Conservation (phyloP, 2,113 vertebrate species). For the Orthonyx spaldingii region DNA sequence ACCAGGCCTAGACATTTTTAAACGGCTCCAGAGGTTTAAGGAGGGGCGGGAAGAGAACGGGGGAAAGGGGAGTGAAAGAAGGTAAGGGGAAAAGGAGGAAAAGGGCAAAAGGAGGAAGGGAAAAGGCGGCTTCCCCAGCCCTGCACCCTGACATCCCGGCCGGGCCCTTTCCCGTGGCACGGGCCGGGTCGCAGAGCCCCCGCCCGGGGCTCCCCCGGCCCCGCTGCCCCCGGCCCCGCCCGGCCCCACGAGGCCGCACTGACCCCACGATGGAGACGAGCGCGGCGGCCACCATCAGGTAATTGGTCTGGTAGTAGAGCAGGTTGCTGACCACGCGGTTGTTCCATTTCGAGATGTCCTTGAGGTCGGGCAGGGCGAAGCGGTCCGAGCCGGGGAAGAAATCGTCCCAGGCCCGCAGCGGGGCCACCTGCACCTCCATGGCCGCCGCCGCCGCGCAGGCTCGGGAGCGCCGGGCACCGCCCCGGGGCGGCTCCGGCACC, state of each 20-base stretch:
- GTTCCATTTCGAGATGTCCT: slow-evolving; percentile 89
- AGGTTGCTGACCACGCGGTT: slow-evolving; percentile 91
- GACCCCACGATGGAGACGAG: slow-evolving; percentile 88
- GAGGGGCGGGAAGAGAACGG: neutral
- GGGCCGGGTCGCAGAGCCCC: neutral
- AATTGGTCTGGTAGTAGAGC: slow-evolving; percentile 95
- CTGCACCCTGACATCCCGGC: neutral
- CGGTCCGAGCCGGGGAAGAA: slow-evolving; percentile 85
- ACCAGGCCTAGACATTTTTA: neutral
- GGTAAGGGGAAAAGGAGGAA: no score
- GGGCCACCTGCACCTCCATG: slow-evolving; percentile 80
- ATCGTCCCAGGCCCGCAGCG: slow-evolving; percentile 85
- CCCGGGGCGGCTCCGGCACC: neutral
- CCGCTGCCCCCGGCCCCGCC: neutral
- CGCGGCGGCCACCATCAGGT: slow-evolving; percentile 77
- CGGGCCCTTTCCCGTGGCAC: neutral
- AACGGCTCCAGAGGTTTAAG: neutral
- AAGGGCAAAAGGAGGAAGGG: neutral
- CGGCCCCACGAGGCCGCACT: slow-evolving; percentile 42
- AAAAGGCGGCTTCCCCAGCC: neutral
- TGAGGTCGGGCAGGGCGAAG: slow-evolving; percentile 82
- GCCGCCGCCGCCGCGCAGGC: slow-evolving; percentile 37
- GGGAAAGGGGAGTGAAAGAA: neutral
- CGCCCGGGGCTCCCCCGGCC: neutral
- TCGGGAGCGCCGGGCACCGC: slow-evolving; percentile 14